Percentiles rank a stretch among this genome's conserved stretches.
These are phyloP conservation scores for Otis tarda DNA, from an alignment of 2,113 vertebrate species.

Conservation along the genomic window DNA sequence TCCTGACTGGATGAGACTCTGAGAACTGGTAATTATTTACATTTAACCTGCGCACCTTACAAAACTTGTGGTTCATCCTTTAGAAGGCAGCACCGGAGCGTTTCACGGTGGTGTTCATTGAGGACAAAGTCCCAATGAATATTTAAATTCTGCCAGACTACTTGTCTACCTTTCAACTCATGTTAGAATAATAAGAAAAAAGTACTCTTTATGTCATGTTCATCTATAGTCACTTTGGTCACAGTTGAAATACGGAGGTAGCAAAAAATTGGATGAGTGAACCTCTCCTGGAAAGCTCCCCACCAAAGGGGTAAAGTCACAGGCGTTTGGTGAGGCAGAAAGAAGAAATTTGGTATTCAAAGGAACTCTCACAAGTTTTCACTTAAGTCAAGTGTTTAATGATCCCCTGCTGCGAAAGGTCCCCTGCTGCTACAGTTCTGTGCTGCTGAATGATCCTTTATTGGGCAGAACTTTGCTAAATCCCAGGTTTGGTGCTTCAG, in stretches of 20 bases:
- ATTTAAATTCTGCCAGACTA: background rate
- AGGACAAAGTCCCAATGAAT: background rate
- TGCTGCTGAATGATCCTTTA: background rate
- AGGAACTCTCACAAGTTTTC: background rate
- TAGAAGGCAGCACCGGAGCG: background rate
- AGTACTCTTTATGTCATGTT: background rate
- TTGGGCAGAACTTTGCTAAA: background rate
- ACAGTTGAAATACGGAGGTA: background rate
- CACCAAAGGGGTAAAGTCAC: background rate
- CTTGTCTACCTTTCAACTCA: background rate
- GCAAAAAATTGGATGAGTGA: background rate
- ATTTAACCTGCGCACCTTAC: background rate
- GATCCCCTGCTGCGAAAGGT: background rate
- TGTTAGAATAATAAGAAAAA: background rate
- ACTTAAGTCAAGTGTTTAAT: constrained; percentile 18
- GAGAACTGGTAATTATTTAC: constrained; percentile 49
- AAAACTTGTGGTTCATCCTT: background rate
- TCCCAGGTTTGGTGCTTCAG: background rate
- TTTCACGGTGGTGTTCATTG: background rate
- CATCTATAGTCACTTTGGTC: background rate
- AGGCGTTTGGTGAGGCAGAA: background rate
- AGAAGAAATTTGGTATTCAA: constrained; percentile 22
- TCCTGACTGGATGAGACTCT: constrained; percentile 1
- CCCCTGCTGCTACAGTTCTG: background rate
- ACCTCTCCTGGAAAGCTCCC: background rate